Percentiles rank a stretch among this genome's conserved stretches.
These are phyloP conservation scores for Micropterix aruncella DNA, from an alignment of 2,888 invertebrate genomes.

Conservation along the genomic window DNA sequence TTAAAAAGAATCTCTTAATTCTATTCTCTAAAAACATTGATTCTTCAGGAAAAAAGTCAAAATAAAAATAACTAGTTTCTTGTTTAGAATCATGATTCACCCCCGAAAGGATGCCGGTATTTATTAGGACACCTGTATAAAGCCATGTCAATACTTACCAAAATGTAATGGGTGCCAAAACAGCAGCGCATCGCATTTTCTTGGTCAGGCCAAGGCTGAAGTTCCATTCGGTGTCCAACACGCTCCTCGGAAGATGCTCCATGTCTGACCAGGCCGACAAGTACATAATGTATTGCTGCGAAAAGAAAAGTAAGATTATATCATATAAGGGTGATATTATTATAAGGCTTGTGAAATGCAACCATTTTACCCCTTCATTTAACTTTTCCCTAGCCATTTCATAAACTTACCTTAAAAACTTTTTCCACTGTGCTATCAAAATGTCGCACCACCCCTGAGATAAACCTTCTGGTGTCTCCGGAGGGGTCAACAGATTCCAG, in stretches of 20 bases:
- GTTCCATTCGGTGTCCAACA: conserved; percentile 78
- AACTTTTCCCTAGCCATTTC: no score
- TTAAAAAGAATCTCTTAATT: no score
- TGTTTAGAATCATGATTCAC: no score
- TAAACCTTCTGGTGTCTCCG: conserved; percentile 24
- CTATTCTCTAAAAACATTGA: no score
- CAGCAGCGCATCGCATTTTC: conserved; percentile 62
- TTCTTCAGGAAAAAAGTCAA: no score
- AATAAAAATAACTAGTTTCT: no score
- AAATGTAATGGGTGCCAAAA: conserved; percentile 62
- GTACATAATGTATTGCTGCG: conserved; percentile 73
- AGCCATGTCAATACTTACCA: conserved; percentile 33
- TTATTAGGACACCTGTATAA: no score
- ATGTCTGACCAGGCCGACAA: conserved; percentile 68
- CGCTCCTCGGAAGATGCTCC: conserved; percentile 56
- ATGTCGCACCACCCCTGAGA: conserved; percentile 46
- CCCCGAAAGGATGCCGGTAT: no score
- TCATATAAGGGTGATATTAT: no score
- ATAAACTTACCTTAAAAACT: conserved; percentile 47
- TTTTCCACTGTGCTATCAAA: conserved; percentile 67
- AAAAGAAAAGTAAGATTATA: conserved; percentile 17
- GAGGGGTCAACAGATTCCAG: conserved; percentile 31
- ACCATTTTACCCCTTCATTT: no score
- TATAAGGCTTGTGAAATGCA: no score
- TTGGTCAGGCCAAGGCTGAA: conserved; percentile 69